Percentiles rank a stretch among this genome's conserved stretches.
Conservation (phyloP, 2,888 invertebrate genomes). For the Aquatica leii region DNA sequence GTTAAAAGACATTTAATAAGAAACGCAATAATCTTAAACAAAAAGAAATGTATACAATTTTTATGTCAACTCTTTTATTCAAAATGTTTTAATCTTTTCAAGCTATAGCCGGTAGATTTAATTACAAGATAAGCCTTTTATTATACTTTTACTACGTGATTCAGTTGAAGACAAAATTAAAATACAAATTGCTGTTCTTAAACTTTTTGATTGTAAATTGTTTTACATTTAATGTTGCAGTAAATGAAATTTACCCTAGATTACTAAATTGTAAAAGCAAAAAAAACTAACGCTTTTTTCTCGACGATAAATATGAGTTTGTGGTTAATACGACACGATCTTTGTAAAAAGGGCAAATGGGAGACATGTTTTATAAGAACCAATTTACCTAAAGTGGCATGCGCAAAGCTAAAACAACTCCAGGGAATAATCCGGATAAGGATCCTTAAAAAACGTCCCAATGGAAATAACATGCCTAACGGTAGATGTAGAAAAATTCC, state of each 20-base stretch:
- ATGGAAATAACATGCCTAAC: constrained; percentile 41
- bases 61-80: constrained; percentile 16
- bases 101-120: constrained; percentile 50
- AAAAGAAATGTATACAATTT: constrained; percentile 5
- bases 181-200: constrained; percentile 44
- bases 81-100: constrained; percentile 43
- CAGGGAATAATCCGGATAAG: constrained; percentile 53
- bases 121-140: constrained; percentile 52
- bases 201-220: constrained; percentile 26
- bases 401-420: constrained; percentile 54
- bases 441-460: constrained; percentile 44
- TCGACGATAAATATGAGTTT: not conserved
- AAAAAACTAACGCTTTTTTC: no score
- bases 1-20: constrained; percentile 9
- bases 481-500: constrained; percentile 17
- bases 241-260: constrained; percentile 1
- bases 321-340: constrained; percentile 53
- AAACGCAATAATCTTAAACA: constrained; percentile 13
- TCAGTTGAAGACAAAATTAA: constrained; percentile 43
- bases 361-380: constrained; percentile 54
- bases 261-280: no score
- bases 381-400: constrained; percentile 54
- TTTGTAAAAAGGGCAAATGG: constrained; percentile 49
- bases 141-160: constrained; percentile 44
- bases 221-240: constrained; percentile 13